A percentile compares a stretch with the other conserved stretches of the same genome.
phyloP scores from a whole-genome alignment of 2,797 vertebrate species.

The Capromys pilorides region DNA sequence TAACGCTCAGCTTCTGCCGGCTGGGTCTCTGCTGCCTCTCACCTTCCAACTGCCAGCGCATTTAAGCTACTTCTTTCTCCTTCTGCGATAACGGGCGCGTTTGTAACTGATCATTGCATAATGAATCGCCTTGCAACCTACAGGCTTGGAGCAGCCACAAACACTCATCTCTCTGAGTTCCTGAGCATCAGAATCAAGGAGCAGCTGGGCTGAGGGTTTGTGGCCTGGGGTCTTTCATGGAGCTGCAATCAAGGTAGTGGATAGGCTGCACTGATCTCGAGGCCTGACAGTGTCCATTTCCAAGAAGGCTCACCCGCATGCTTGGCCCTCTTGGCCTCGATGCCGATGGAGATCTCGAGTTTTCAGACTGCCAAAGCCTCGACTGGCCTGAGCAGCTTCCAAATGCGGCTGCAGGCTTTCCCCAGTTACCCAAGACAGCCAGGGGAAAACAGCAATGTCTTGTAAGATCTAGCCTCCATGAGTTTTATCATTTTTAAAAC shows the following conservation, averaged over 20 bases:
- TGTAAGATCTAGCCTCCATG: neutral
- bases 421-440: neutral
- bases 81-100: neutral
- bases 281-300: neutral
- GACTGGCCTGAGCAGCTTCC: neutral
- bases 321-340: neutral
- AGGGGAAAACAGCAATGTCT: neutral
- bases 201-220: neutral
- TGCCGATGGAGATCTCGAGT: neutral
- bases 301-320: neutral
- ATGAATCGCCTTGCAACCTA: neutral
- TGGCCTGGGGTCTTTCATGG: neutral
- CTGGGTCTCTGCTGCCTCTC: neutral
- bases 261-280: neutral
- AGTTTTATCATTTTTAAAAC: neutral
- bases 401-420: neutral
- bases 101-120: neutral
- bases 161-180: neutral
- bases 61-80: neutral
- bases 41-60: neutral
- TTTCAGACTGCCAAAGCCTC: neutral
- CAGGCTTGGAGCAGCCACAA: neutral
- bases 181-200: neutral
- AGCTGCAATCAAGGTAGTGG: neutral
- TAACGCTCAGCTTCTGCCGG: neutral